Evolutionary conservation across 1,140 invertebrate species (phyloP).

Genomic region (Drosophila fuyamai): DNA sequence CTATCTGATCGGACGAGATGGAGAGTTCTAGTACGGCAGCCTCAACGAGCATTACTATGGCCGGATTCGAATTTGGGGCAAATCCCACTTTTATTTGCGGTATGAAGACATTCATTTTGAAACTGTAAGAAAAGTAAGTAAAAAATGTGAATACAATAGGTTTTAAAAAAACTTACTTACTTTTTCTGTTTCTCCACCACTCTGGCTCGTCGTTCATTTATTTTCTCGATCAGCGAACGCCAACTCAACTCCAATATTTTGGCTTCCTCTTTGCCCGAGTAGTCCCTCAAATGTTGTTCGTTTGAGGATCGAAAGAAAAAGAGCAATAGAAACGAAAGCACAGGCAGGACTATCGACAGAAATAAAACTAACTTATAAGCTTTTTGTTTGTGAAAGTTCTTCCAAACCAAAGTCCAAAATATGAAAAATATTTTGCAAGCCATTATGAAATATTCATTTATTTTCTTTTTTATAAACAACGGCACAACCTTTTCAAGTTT

Average conservation of each 20-base stretch:
- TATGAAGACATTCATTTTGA: slow-evolving; percentile 34
- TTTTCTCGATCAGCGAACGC: background rate
- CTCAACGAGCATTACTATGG: slow-evolving; percentile 20
- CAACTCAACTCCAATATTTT: background rate
- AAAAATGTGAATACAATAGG: background rate
- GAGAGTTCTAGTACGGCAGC: slow-evolving; percentile 1
- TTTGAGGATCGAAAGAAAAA: background rate
- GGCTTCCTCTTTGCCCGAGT: background rate
- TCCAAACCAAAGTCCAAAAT: slow-evolving; percentile 15
- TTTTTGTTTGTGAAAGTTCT: slow-evolving; percentile 19
- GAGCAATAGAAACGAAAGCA: background rate
- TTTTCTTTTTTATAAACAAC: background rate
- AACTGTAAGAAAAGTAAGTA: background rate
- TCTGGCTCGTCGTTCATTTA: background rate
- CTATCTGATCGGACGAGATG: background rate
- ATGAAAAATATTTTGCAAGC: background rate
- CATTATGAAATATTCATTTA: background rate
- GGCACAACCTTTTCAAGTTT: background rate
- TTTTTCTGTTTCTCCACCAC: background rate
- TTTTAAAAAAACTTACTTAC: no score
- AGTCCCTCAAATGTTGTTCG: background rate
- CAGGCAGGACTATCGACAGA: background rate
- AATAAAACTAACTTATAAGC: background rate
- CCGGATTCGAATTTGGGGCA: slow-evolving; percentile 28
- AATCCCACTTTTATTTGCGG: slow-evolving; percentile 30